Evolutionary conservation across 2,113 vertebrate genomes (phyloP).

Genomic region (Motacilla tschutschensis): DNA sequence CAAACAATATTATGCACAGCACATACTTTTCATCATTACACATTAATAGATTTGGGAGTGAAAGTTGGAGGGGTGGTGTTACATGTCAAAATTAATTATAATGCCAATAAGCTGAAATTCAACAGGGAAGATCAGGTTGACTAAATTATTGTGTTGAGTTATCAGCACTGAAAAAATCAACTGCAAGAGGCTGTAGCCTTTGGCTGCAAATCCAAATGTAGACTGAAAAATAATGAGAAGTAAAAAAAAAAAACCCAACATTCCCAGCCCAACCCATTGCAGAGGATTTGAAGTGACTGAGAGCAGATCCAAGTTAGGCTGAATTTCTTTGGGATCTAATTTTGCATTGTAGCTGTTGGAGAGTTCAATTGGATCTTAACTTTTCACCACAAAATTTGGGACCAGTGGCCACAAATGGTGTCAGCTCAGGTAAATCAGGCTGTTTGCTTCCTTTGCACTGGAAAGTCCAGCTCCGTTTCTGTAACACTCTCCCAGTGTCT

Average conservation of each 20-base stretch:
- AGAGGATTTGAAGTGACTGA: background rate
- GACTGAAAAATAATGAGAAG: constrained; percentile 8
- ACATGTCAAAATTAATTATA: constrained; percentile 65
- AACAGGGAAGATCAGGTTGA: constrained; percentile 57
- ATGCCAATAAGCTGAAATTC: constrained; percentile 55
- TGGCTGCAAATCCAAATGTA: background rate
- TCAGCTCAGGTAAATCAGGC: background rate
- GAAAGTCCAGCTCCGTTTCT: background rate
- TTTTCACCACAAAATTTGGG: background rate
- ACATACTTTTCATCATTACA: constrained; percentile 47
- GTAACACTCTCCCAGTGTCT: background rate
- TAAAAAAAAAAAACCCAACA: background rate
- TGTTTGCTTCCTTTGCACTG: background rate
- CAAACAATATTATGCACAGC: constrained; percentile 23
- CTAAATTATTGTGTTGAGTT: constrained; percentile 51
- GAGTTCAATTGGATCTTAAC: background rate
- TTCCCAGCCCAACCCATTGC: background rate
- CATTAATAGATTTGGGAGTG: constrained; percentile 53
- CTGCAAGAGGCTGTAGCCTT: constrained; percentile 26
- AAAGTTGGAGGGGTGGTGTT: constrained; percentile 63
- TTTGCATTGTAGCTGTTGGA: background rate
- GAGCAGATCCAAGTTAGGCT: background rate
- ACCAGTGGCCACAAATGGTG: background rate
- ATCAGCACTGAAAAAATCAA: constrained; percentile 39
- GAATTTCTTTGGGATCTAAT: background rate